Evolutionary conservation across 2,888 invertebrate genomes (phyloP), one percentile per base, ranked within the genome.

Genomic region (Chrysotoxum bicinctum): DNA sequence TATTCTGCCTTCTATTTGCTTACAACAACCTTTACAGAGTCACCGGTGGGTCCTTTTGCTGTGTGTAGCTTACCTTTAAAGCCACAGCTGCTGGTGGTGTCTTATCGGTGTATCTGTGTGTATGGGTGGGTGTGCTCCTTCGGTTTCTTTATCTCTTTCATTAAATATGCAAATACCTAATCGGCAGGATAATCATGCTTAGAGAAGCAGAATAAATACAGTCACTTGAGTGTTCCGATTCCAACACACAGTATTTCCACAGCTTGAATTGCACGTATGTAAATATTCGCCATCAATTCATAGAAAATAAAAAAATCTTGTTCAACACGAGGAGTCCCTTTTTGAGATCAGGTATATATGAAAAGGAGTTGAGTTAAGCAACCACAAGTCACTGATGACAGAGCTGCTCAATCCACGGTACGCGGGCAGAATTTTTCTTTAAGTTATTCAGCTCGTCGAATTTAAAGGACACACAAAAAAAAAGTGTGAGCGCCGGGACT

Each of bases 101-200:
- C 21, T 12, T 32, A 2, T 16, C 6, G 10, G 12, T 1, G 14
- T 26, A 9, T 5, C 14, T 26, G n/a, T 45, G 30, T 45, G 30
- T 45, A 14, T 26, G n/a, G 19, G 30, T 45, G 30, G 30, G 45
- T 58, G 40, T 9, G 43, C 45, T 60, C 60, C 69, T 56, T 69
- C 21, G 5, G 35, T 23, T 52, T 37, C 50, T 70, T 69, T 60
- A 32, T 73, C 72, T 16, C 10, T 79, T 80, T 79, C 84, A 80
- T 85, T 76, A 80, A 80, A 76, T 76, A 85, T 85, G 84, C 84
- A 85, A 85, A 85, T 80, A 80, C 72, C 76, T 76, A 85, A 85
- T 85, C 84, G 84, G 68, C 80, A 76, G 76, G 80, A 85, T 85
- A 85, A 85, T 80, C 80, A 68, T 76, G 80, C 84, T 85, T 80